Percentiles rank a stretch among this genome's conserved stretches.
phyloP scores from a whole-genome alignment of 2,797 vertebrate species.

The Halcyon badia region DNA sequence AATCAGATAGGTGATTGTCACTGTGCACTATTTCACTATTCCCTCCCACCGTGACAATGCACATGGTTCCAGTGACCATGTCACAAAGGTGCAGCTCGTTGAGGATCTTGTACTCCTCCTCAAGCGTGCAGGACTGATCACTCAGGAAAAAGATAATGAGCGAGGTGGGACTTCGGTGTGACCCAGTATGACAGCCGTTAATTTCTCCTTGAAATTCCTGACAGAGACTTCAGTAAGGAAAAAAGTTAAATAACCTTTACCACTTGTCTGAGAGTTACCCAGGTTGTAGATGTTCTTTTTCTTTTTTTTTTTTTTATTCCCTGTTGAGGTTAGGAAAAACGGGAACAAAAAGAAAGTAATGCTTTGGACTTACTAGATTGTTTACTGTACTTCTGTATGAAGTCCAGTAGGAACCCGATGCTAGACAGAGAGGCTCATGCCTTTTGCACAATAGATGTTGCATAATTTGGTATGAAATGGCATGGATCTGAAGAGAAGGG shows the following conservation, averaged over 20 bases:
- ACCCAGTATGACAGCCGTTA: not conserved
- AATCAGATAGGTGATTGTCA: not conserved
- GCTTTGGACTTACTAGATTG: not conserved
- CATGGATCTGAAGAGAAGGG: not conserved
- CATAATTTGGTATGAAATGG: not conserved
- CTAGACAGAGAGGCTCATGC: not conserved
- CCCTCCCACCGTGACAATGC: not conserved
- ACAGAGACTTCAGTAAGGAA: not conserved
- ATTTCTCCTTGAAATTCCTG: not conserved
- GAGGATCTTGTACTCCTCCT: not conserved
- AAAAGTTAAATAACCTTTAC: not conserved
- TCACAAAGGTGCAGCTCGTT: not conserved
- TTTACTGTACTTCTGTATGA: not conserved
- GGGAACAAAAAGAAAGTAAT: not conserved
- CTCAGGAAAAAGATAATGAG: not conserved
- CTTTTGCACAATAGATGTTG: not conserved
- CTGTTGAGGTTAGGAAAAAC: not conserved
- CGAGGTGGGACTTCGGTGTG: not conserved
- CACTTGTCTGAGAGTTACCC: not conserved
- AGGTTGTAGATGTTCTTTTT: not conserved
- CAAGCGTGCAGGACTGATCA: not conserved
- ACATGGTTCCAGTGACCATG: rapidly evolving
- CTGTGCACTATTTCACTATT: not conserved
- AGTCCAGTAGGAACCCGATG: rapidly evolving
- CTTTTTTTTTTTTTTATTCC: not conserved